These are phyloP conservation scores for Leucosticte australis DNA, from an alignment of 2,113 vertebrate species.

Conservation along the genomic window DNA sequence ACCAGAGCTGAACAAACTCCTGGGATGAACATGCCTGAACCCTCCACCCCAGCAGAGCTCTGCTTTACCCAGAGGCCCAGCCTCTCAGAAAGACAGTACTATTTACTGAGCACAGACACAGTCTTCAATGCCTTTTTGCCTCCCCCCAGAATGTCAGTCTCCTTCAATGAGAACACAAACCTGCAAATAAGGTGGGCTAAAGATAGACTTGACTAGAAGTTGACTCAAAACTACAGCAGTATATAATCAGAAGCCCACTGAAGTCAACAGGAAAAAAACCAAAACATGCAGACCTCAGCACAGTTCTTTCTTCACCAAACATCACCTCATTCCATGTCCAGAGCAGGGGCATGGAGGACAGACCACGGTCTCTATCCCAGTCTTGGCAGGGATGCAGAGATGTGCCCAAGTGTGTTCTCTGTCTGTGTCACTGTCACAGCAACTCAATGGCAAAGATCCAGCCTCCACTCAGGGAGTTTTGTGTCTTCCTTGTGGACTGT, in stretches of 20 bases:
- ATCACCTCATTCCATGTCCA: background rate
- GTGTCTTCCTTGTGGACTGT: background rate
- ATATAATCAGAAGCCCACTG: background rate
- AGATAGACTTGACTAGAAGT: background rate
- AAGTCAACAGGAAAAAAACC: background rate
- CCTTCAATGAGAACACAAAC: background rate
- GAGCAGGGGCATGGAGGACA: fast-evolving
- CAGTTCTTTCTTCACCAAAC: background rate
- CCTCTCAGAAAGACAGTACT: background rate
- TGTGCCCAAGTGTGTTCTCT: background rate
- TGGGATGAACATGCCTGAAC: background rate
- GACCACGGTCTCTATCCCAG: background rate
- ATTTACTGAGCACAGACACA: background rate
- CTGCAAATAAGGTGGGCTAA: background rate
- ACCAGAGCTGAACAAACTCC: background rate
- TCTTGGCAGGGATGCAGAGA: background rate
- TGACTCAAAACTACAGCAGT: background rate
- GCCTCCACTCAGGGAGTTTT: background rate
- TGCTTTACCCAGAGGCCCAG: background rate
- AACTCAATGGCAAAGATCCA: fast-evolving
- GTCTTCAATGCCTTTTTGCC: background rate
- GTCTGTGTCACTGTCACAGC: background rate
- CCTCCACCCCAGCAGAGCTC: background rate
- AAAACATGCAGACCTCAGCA: background rate
- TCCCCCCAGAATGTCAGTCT: fast-evolving